A percentile compares a stretch with the other conserved stretches of the same genome.
Evolutionary conservation across 2,888 invertebrate species (phyloP).

Genomic region (Emmelina monodactyla): DNA sequence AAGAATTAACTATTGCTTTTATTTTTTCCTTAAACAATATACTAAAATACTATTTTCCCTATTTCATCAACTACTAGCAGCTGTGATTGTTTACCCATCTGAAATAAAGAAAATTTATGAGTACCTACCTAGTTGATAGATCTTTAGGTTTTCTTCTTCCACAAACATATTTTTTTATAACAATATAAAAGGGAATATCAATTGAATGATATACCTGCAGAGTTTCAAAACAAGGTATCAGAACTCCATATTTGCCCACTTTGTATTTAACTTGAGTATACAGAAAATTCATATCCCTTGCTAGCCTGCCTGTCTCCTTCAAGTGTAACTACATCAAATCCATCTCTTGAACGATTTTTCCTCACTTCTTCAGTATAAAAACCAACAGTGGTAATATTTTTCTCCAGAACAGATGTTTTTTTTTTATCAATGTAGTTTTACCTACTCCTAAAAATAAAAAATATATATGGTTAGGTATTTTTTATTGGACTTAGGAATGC

Average conservation of each 20-base stretch:
- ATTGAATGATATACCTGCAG: neutral
- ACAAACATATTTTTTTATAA: too few species aligned
- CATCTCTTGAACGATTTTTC: conserved; percentile 56
- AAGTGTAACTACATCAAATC: conserved; percentile 70
- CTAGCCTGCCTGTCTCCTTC: conserved; percentile 43
- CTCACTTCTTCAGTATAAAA: conserved; percentile 74
- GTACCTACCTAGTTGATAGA: too few species aligned
- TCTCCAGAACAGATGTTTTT: conserved; percentile 37
- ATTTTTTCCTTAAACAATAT: conserved; percentile 60
- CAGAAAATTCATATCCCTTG: conserved; percentile 48
- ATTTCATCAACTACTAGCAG: conserved; percentile 78
- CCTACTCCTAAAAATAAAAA: conserved; percentile 62
- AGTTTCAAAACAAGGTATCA: conserved; percentile 45
- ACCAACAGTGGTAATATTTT: conserved; percentile 46
- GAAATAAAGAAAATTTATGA: too few species aligned
- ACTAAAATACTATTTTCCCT: conserved; percentile 80
- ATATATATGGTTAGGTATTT: neutral
- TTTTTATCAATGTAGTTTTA: conserved; percentile 70
- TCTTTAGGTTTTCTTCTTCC: too few species aligned
- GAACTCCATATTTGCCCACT: conserved; percentile 71
- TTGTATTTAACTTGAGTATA: conserved; percentile 28
- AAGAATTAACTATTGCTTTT: conserved; percentile 44
- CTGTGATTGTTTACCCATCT: too few species aligned
- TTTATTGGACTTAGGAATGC: too few species aligned
- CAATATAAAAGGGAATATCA: too few species aligned